phyloP scores from a whole-genome alignment of 2,113 vertebrate genomes.

The Nycticebus coucang region DNA sequence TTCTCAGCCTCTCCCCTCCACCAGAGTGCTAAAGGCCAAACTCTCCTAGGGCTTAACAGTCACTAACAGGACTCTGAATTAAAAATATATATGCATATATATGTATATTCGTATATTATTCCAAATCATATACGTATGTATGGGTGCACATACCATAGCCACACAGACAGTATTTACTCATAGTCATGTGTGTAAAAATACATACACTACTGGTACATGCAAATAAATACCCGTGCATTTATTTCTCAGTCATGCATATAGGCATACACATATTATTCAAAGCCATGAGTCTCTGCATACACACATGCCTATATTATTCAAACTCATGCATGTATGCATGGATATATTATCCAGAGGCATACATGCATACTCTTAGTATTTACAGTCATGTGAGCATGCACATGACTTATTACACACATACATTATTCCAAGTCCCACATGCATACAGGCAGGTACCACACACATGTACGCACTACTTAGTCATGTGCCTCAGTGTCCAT shows the following conservation, averaged over 20 bases:
- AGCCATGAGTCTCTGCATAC: neutral
- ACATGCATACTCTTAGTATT: no score
- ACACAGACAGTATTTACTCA: neutral
- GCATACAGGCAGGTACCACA: neutral
- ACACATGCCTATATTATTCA: neutral
- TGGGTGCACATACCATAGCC: neutral
- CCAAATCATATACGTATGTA: neutral
- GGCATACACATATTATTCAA: no score
- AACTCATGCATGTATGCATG: no score
- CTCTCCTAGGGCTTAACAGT: no score
- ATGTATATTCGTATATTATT: neutral
- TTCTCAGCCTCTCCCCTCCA: neutral
- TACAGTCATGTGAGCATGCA: neutral
- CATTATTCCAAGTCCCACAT: neutral
- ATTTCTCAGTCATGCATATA: neutral
- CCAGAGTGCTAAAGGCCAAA: accelerated
- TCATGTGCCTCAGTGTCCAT: neutral
- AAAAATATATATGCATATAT: neutral
- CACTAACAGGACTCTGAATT: neutral
- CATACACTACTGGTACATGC: no score
- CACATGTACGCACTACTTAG: neutral
- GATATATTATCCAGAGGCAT: neutral
- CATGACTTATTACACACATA: neutral
- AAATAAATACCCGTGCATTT: no score
- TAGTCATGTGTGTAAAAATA: neutral